A percentile compares a stretch with the other conserved stretches of the same genome.
Evolutionary conservation across 1,140 invertebrate species (phyloP).

Genomic region (Lordiphosa mommai): DNA sequence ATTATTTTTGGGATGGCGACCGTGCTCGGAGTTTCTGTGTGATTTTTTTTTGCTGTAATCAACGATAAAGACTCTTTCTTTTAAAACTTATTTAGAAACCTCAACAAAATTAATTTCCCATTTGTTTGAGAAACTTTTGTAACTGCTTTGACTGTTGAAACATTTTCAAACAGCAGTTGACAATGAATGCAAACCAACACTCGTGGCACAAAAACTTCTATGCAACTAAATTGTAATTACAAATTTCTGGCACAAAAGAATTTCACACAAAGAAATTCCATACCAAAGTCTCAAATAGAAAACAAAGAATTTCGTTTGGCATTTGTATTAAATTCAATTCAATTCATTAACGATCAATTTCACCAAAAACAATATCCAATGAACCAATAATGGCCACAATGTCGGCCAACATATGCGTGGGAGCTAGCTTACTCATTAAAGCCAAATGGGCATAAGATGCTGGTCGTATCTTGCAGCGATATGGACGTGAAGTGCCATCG

Average conservation of each 20-base stretch:
- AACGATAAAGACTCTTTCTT: too few species aligned
- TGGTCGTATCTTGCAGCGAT: conserved; percentile 89
- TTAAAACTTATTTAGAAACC: too few species aligned
- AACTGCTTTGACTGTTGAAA: background rate
- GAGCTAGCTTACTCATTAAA: conserved; percentile 83
- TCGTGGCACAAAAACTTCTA: conserved; percentile 13
- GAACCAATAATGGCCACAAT: conserved; percentile 90
- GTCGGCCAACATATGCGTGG: conserved; percentile 86
- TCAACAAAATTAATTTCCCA: too few species aligned
- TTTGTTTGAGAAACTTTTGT: too few species aligned
- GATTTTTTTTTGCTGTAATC: too few species aligned
- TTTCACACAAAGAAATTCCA: conserved; percentile 52
- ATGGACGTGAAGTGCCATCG: conserved; percentile 89
- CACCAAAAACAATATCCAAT: conserved; percentile 93
- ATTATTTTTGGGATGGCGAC: too few species aligned
- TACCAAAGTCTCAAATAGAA: background rate
- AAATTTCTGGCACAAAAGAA: conserved; percentile 47
- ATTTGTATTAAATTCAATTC: background rate
- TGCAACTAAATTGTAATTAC: conserved; percentile 55
- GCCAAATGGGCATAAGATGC: conserved; percentile 88
- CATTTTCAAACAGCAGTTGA: background rate
- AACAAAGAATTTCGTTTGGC: background rate
- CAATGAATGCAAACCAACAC: background rate
- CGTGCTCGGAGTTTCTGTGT: too few species aligned
- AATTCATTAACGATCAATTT: conserved; percentile 86